phyloP scores from a whole-genome alignment of 2,113 vertebrate species.

The Centropus bengalensis region DNA sequence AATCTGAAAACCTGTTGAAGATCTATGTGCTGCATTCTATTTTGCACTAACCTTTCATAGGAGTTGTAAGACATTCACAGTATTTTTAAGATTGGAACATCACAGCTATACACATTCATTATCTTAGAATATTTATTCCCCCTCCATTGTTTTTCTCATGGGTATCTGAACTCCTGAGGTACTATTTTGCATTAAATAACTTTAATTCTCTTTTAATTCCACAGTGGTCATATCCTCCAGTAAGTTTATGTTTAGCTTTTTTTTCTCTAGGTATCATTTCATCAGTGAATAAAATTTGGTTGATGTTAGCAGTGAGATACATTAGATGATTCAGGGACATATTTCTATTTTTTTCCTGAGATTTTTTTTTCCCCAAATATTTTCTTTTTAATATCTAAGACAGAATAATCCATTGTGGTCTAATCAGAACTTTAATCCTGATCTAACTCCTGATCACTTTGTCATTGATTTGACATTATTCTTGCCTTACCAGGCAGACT shows the following conservation, averaged over 20 bases:
- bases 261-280: constrained; percentile 47
- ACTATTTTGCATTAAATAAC: neutral
- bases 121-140: neutral
- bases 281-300: constrained; percentile 32
- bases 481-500: constrained; percentile 45
- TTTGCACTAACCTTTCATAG: neutral
- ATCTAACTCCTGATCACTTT: constrained; percentile 65
- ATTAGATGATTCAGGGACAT: constrained; percentile 10
- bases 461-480: constrained; percentile 73
- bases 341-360: constrained; percentile 29
- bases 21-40: neutral
- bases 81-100: neutral
- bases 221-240: neutral
- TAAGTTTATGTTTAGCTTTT: constrained; percentile 33
- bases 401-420: neutral
- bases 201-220: constrained; percentile 67
- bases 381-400: constrained; percentile 63
- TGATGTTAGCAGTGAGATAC: constrained; percentile 39
- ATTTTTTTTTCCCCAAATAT: constrained; percentile 2
- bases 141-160: neutral
- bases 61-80: neutral
- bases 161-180: neutral
- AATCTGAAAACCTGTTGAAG: neutral
- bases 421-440: constrained; percentile 69
- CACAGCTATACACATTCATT: neutral